Conservation (phyloP, 2,888 invertebrate species). For the Dryobota labecula region DNA sequence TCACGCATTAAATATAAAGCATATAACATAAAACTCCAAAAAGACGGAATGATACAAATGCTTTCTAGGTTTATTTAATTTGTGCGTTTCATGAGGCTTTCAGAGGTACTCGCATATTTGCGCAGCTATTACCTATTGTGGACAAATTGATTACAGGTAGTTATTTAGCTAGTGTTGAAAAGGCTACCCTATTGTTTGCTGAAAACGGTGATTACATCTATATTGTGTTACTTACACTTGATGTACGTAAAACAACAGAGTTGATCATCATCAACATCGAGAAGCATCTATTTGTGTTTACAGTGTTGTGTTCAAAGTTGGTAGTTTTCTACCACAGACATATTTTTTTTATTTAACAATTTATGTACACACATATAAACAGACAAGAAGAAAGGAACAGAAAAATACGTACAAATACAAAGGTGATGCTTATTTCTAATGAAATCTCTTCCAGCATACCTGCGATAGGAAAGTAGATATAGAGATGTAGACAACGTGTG, state of each 20-base stretch:
- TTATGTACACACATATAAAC: too few species aligned
- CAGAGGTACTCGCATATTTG: conserved; percentile 24
- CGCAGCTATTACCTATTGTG: conserved; percentile 13
- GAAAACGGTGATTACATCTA: conserved; percentile 4
- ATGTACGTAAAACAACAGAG: not conserved
- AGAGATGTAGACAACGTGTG: too few species aligned
- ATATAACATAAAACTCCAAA: not conserved
- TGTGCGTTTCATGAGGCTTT: conserved; percentile 34
- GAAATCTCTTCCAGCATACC: too few species aligned
- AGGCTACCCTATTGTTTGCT: not conserved
- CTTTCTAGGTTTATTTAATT: conserved; percentile 12
- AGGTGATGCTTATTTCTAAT: too few species aligned
- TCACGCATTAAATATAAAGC: conserved; percentile 27
- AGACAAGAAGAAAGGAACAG: too few species aligned
- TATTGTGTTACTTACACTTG: conserved; percentile 9
- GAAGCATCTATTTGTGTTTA: conserved; percentile 10
- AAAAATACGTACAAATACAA: too few species aligned
- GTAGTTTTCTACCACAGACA: not conserved
- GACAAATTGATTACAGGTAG: conserved; percentile 15
- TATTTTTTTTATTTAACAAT: too few species aligned
- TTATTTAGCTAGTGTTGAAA: conserved; percentile 3
- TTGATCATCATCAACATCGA: not conserved
- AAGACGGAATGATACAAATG: conserved; percentile 20
- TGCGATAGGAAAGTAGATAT: too few species aligned
- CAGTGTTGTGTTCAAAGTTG: not conserved